Conservation (phyloP, 2,113 vertebrate genomes). For the Trachemys scripta region DNA sequence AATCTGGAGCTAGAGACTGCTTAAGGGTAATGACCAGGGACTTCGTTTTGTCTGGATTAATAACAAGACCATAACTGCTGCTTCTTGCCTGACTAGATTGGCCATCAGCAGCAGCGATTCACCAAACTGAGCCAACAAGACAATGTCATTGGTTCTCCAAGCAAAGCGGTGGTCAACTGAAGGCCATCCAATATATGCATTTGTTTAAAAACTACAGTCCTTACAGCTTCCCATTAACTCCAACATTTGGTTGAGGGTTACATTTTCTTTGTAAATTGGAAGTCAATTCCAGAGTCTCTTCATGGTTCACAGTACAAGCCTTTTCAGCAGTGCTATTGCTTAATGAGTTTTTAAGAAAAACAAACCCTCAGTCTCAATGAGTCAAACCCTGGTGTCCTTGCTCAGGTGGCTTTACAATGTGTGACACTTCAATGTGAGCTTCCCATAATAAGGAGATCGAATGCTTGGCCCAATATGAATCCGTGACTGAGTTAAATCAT, state of each 20-base stretch:
- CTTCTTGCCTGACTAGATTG: background rate
- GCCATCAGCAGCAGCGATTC: background rate
- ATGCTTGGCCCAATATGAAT: background rate
- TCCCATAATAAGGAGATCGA: background rate
- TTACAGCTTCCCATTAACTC: slow-evolving; percentile 30
- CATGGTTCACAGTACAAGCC: background rate
- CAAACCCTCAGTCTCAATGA: background rate
- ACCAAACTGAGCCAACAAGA: background rate
- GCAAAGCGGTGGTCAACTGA: background rate
- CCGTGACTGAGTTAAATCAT: background rate
- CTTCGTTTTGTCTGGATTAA: background rate
- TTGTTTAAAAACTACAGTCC: background rate
- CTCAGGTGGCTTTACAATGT: background rate
- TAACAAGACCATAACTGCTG: background rate
- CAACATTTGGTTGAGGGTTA: background rate
- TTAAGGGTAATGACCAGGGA: background rate
- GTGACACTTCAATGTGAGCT: background rate
- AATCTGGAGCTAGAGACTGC: background rate
- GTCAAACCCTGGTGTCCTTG: background rate
- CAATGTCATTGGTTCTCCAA: background rate
- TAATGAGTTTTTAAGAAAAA: background rate
- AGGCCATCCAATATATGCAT: background rate
- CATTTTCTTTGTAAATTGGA: background rate
- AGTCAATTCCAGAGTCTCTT: background rate
- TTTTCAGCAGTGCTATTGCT: background rate